These are phyloP conservation scores for Cryptoprocta ferox DNA, from an alignment of 2,797 vertebrate genomes.

Conservation along the genomic window DNA sequence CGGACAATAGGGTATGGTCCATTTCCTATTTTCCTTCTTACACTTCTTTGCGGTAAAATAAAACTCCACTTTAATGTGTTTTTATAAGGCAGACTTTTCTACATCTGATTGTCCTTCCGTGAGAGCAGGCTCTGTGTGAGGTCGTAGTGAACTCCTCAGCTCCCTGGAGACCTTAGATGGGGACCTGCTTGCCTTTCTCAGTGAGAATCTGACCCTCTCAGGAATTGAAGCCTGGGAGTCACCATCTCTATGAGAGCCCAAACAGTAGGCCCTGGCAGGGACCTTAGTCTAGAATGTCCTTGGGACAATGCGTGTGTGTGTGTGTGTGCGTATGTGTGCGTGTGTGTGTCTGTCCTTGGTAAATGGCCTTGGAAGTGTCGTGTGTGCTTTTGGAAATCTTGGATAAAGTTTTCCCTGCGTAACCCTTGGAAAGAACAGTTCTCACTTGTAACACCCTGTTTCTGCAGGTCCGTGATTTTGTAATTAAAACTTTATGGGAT, in stretches of 20 bases:
- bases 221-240: background rate
- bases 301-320: background rate
- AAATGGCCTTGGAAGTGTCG: background rate
- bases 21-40: background rate
- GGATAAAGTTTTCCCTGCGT: background rate
- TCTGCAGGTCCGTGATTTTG: background rate
- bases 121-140: background rate
- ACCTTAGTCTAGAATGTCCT: background rate
- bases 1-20: background rate
- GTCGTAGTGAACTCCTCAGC: background rate
- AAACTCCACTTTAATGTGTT: background rate
- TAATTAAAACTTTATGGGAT: slow-evolving; percentile 45
- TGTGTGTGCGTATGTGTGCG: background rate
- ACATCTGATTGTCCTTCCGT: background rate
- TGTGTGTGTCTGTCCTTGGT: background rate
- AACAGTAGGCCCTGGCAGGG: background rate
- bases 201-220: background rate
- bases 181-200: background rate
- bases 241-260: background rate
- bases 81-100: background rate
- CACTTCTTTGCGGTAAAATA: background rate
- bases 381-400: slow-evolving; percentile 13
- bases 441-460: background rate
- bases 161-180: background rate
- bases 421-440: slow-evolving; percentile 26